Conservation (phyloP, 2,113 vertebrate species). For the Cyanoderma ruficeps region DNA sequence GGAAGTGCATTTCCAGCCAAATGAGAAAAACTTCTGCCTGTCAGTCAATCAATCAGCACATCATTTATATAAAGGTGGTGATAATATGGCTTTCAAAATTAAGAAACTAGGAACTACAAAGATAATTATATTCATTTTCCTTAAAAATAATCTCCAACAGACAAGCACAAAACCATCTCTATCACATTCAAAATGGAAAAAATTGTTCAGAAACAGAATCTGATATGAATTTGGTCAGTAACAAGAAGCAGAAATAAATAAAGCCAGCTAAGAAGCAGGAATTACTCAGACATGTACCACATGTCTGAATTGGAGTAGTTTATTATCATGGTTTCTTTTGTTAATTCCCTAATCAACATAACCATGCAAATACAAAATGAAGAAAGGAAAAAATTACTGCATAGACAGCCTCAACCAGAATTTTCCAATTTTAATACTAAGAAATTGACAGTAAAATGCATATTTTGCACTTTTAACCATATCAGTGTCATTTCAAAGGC, state of each 20-base stretch:
- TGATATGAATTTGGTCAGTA: neutral
- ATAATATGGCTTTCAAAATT: slow-evolving; percentile 22
- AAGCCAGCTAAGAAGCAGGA: neutral
- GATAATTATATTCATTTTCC: neutral
- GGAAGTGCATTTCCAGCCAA: slow-evolving; percentile 5
- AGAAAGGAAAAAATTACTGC: neutral
- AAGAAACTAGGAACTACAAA: neutral
- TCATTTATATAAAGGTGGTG: neutral
- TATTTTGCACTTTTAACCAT: neutral
- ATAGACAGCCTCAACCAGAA: neutral
- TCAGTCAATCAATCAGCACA: neutral
- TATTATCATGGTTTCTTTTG: neutral
- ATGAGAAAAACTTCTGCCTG: neutral
- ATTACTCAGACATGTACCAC: neutral
- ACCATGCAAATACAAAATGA: neutral
- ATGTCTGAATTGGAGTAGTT: neutral
- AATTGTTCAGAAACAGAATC: neutral
- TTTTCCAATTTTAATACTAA: neutral
- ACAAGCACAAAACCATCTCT: neutral
- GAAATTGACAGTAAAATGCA: neutral
- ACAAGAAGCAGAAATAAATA: neutral
- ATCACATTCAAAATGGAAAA: neutral
- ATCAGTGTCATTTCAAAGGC: neutral
- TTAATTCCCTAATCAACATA: neutral
- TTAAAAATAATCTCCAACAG: neutral